A percentile compares a stretch with the other conserved stretches of the same genome.
Evolutionary conservation across 2,888 invertebrate species (phyloP).

Genomic region (Lasiommata megera): DNA sequence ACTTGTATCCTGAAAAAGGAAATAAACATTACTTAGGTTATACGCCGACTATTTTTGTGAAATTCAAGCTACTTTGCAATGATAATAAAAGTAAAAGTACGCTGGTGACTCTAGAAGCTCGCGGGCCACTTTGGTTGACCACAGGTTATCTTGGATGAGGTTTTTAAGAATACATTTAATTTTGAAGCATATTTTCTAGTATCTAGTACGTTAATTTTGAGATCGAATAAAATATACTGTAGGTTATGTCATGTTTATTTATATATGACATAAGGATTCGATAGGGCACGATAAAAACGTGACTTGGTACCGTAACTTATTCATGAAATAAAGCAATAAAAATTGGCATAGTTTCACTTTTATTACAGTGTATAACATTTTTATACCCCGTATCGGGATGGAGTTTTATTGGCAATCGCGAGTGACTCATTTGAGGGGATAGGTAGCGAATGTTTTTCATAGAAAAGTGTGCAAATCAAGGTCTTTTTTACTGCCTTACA

Average conservation of each 20-base stretch:
- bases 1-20: too few species aligned
- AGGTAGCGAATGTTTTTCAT: neutral
- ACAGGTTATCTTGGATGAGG: too few species aligned
- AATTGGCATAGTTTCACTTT: slow-evolving; percentile 36
- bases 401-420: slow-evolving; percentile 22
- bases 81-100: too few species aligned
- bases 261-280: slow-evolving; percentile 28
- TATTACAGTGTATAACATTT: slow-evolving; percentile 32
- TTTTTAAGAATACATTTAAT: too few species aligned
- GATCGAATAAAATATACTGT: neutral
- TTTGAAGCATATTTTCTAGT: too few species aligned
- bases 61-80: too few species aligned
- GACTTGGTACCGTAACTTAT: slow-evolving; percentile 33
- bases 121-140: too few species aligned
- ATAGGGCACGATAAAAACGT: slow-evolving; percentile 30
- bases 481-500: neutral
- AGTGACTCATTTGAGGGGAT: slow-evolving; percentile 16
- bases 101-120: too few species aligned
- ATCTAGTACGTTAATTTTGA: too few species aligned
- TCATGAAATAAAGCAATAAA: slow-evolving; percentile 35
- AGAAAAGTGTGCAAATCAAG: neutral
- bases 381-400: slow-evolving; percentile 27
- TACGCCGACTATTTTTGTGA: too few species aligned
- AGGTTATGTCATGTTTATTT: slow-evolving; percentile 17
- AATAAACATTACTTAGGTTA: too few species aligned